These are phyloP conservation scores for Microtus ochrogaster DNA, from an alignment of 2,113 vertebrate species.

Conservation along the genomic window DNA sequence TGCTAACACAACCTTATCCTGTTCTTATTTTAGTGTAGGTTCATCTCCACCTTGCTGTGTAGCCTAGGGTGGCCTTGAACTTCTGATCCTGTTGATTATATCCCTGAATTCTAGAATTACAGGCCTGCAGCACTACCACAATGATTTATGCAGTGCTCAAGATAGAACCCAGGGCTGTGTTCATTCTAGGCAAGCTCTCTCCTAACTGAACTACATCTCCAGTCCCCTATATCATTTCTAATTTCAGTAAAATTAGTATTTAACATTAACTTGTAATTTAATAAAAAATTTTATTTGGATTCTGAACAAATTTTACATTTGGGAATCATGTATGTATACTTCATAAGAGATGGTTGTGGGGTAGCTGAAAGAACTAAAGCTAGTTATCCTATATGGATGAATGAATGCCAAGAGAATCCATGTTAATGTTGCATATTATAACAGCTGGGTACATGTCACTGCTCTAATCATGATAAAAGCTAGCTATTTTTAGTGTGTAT, in stretches of 20 bases:
- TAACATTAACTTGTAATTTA: conserved; percentile 16
- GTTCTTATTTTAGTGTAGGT: not conserved
- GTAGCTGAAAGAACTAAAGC: not conserved
- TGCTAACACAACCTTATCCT: not conserved
- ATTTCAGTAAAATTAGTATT: not conserved
- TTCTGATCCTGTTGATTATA: not conserved
- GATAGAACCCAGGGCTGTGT: no score
- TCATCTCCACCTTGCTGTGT: not conserved
- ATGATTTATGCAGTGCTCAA: not conserved
- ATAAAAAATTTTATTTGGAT: conserved; percentile 13
- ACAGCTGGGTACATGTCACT: not conserved
- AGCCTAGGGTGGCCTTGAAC: not conserved
- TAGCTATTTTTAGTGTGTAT: not conserved
- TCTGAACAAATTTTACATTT: not conserved
- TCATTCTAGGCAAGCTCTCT: not conserved
- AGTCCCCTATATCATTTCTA: not conserved
- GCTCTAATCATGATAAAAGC: not conserved
- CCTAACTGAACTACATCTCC: not conserved
- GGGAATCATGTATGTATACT: not conserved
- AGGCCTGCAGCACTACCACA: not conserved
- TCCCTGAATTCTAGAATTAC: not conserved
- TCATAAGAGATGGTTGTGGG: conserved; percentile 24
- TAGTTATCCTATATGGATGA: not conserved
- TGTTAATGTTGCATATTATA: not conserved
- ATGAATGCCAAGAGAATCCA: not conserved